Conservation (phyloP, 2,888 invertebrate species). For the Empis stercorea region DNA sequence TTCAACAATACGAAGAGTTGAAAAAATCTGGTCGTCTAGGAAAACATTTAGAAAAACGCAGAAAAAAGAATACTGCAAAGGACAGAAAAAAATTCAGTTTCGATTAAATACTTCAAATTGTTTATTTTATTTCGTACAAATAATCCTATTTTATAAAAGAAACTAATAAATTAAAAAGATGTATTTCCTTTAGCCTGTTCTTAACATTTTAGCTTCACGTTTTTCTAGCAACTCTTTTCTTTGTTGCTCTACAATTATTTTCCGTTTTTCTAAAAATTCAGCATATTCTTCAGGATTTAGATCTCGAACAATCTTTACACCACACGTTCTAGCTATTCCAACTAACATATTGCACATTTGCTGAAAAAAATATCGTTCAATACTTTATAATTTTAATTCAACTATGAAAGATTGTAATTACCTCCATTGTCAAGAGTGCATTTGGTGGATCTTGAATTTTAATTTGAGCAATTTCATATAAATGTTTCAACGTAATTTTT, state of each 20-base stretch:
- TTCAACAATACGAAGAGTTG: constrained; percentile 67
- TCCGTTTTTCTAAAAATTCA: constrained; percentile 66
- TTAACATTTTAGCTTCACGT: constrained; percentile 81
- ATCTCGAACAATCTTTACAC: constrained; percentile 70
- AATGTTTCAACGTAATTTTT: constrained; percentile 82
- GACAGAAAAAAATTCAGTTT: constrained; percentile 33
- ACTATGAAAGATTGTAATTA: constrained; percentile 13
- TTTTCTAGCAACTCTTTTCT: constrained; percentile 65
- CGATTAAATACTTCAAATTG: constrained; percentile 18
- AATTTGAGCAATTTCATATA: constrained; percentile 97
- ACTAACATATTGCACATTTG: constrained; percentile 70
- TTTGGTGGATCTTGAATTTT: constrained; percentile 74
- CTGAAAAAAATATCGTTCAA: too few species aligned
- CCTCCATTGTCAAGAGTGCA: constrained; percentile 31
- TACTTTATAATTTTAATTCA: too few species aligned
- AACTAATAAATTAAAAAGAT: too few species aligned
- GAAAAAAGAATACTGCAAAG: constrained; percentile 52
- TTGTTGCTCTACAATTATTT: constrained; percentile 55
- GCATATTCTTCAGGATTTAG: constrained; percentile 69
- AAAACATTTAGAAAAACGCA: constrained; percentile 66
- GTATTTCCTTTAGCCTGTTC: constrained; percentile 44
- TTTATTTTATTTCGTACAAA: background rate
- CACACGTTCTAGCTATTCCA: constrained; percentile 64
- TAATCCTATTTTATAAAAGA: background rate
- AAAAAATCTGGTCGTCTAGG: constrained; percentile 65